These are phyloP conservation scores for Rallus limicola DNA, from an alignment of 2,113 vertebrate species.

Conservation along the genomic window DNA sequence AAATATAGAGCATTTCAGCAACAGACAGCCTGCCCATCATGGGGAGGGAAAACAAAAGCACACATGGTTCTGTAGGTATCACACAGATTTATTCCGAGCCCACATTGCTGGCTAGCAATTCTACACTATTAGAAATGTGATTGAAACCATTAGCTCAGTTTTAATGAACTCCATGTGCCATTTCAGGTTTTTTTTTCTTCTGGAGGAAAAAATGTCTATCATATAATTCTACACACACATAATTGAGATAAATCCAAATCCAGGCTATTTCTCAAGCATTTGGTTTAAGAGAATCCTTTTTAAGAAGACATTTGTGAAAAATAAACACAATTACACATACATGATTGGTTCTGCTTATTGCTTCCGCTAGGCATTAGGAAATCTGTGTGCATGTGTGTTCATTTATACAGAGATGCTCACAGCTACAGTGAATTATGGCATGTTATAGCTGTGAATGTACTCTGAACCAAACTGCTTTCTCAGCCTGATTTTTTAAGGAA, in stretches of 20 bases:
- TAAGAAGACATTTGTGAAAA: constrained; percentile 40
- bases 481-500: background rate
- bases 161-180: constrained; percentile 72
- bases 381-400: background rate
- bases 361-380: constrained; percentile 18
- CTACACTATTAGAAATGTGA: constrained; percentile 57
- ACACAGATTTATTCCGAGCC: background rate
- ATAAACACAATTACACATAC: constrained; percentile 25
- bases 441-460: background rate
- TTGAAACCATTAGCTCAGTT: constrained; percentile 73
- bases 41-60: background rate
- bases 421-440: constrained; percentile 19
- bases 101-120: constrained; percentile 12
- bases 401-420: background rate
- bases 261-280: background rate
- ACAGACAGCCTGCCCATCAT: background rate
- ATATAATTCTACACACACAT: background rate
- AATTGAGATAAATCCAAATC: constrained; percentile 55
- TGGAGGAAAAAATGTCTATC: background rate
- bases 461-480: background rate
- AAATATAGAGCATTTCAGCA: constrained; percentile 10
- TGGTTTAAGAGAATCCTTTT: constrained; percentile 26
- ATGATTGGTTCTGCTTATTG: constrained; percentile 9
- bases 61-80: background rate
- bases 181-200: constrained; percentile 2